These are phyloP conservation scores for Caenorhabditis sulstoni DNA, from an alignment of 2,888 invertebrate species.

Conservation along the genomic window DNA sequence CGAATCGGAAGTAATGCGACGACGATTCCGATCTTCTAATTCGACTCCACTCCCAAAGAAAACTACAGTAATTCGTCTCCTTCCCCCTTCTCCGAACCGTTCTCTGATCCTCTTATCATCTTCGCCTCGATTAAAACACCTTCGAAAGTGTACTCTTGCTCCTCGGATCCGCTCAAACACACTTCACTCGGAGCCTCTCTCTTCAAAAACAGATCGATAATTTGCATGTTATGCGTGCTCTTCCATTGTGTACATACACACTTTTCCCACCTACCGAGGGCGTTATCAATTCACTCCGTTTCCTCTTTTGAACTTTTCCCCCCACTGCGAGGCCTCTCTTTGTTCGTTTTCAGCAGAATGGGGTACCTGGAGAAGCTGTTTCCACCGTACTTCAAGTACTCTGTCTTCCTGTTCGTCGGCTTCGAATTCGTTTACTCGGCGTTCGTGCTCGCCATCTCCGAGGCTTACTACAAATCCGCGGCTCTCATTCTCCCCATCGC, in stretches of 20 bases:
- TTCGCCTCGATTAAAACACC: constrained; percentile 1
- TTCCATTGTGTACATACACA: constrained; percentile 35
- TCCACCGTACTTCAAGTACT: constrained; percentile 76
- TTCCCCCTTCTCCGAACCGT: constrained; percentile 20
- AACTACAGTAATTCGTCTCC: not conserved
- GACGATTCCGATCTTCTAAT: not conserved
- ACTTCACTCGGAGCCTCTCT: not conserved
- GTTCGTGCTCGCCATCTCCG: constrained; percentile 72
- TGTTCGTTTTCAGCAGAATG: constrained; percentile 14
- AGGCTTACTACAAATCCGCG: constrained; percentile 68
- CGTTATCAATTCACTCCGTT: constrained; percentile 35
- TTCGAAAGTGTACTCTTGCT: not conserved
- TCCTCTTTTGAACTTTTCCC: not conserved
- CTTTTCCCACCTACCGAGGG: constrained; percentile 31
- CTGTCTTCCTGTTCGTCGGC: constrained; percentile 75
- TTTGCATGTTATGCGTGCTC: constrained; percentile 29
- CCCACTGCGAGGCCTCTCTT: too few relatives aligned
- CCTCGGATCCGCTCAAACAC: constrained; percentile 3
- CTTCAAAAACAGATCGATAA: constrained; percentile 13
- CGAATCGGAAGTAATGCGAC: constrained; percentile 14
- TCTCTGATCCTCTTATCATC: constrained; percentile 28
- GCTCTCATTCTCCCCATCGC: constrained; percentile 66
- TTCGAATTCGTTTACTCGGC: constrained; percentile 73
- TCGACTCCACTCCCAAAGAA: too few relatives aligned
- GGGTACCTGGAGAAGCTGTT: constrained; percentile 56